Base-by-base conservation (phyloP, 1,140 invertebrate genomes). In the Tachypleus tridentatus region DNA sequence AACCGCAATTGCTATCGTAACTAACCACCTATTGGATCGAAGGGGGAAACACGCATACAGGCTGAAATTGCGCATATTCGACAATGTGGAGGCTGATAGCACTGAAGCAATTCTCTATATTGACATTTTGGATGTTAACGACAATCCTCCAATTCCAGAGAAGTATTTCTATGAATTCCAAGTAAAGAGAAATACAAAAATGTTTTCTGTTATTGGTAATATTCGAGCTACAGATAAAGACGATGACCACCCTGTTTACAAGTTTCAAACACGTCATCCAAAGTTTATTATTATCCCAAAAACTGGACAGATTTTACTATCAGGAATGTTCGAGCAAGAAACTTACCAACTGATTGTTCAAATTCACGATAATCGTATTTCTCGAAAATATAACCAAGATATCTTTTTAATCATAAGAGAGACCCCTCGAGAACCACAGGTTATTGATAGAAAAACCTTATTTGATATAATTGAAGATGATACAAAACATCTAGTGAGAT, bases 231-330 rank as follows among this genome's bases (percentile, higher is more conserved):
- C 80, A 51, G 92, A 95, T 76, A 87, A 84, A 0, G 92, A 95
- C 74, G 89, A 88, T 5, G 91, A 95, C 77, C 85, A 85, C 66
- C 82, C 94, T 4, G 86, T 89, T 8, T 96, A 93, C 75, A 84
- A 85, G 62, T 76, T 93, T 10, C 80, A 83, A n/a, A 84, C 84
- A 3, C 85, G 87, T 3, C 90, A 83, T 60, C 88, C 89, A 70
- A 76, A 87, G 50, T 83, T 90, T 8, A 87, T 93, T 6, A 86
- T 95, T 65, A 88, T 94, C 2, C 92, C 92, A 0, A 91, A 94
- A 78, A 94, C 91, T 3, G 92, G 92, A 2, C 88, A 93, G 74
- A 76, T 96, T 2, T 82, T 94, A 70, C 74, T 94, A 5, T 85
- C 85, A 7, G 87, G 85, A 5, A 62, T 70, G 0, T 70, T 73